A percentile compares a stretch with the other conserved stretches of the same genome.
Conservation (phyloP, 2,888 invertebrate species). For the Thera obeliscata region DNA sequence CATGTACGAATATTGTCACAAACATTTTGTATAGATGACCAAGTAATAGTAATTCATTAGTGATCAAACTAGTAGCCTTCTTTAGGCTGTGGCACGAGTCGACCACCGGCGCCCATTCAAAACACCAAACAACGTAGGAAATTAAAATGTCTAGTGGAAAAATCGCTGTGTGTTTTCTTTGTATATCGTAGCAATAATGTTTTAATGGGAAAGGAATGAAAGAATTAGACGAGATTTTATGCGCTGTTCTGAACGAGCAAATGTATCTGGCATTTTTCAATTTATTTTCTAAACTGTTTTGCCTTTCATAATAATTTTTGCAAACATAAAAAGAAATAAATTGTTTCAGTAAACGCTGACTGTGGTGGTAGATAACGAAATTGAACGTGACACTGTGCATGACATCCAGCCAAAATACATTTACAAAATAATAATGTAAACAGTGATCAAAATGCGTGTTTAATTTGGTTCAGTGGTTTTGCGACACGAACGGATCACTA, state of each 20-base stretch:
- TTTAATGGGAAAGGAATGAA: conserved; percentile 28
- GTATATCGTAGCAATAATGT: conserved; percentile 37
- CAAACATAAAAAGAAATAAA: conserved; percentile 3
- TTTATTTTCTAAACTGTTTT: background rate
- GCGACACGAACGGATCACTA: conserved; percentile 33
- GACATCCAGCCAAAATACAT: conserved; percentile 24
- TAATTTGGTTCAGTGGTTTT: conserved; percentile 32
- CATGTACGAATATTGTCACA: too few species aligned
- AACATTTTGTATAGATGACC: too few species aligned
- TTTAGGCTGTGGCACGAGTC: conserved; percentile 17
- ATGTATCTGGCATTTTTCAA: background rate
- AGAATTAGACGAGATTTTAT: conserved; percentile 25
- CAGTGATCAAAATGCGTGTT: conserved; percentile 28
- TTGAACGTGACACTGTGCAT: conserved; percentile 15
- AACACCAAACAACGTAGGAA: conserved; percentile 42
- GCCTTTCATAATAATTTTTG: background rate
- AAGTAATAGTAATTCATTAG: background rate
- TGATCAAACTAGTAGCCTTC: background rate
- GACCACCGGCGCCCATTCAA: conserved; percentile 34
- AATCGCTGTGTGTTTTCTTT: conserved; percentile 37
- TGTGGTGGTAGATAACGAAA: conserved; percentile 15
- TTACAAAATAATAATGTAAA: conserved; percentile 28
- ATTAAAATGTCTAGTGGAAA: conserved; percentile 44
- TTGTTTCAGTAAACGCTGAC: conserved; percentile 7
- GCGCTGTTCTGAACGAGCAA: conserved; percentile 10